Evolutionary conservation across 1,140 invertebrate genomes (phyloP), one percentile per base, ranked within the genome.

Genomic region (Pogonus chalceus): DNA sequence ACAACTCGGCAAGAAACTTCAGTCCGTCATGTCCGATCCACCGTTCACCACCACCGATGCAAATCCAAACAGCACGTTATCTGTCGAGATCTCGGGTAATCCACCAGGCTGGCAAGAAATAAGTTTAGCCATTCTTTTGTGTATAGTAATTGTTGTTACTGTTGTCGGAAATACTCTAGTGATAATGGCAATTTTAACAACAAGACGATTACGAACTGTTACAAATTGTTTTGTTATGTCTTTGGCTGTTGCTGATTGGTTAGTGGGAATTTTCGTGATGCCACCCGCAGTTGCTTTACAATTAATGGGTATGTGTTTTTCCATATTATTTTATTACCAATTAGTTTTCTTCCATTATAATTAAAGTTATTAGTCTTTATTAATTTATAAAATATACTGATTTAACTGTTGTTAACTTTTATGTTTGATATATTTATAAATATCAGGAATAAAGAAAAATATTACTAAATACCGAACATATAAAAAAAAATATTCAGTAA

Each of bases 191-290:
- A 91, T 96, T 12, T 78, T 90, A 60, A 94, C 86, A n/a, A 95
- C 92, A 35, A 80, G 89, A 56, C 81, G 92, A 50, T 73, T 97
- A 31, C 80, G 91, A 52, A 93, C 90, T 18, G 91, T 96, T 21
- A 95, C 93, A 53, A 97, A 97, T 72, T 95, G 91, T 72, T 94
- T 96, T 69, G 87, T 96, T 23, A 93, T 92, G 56, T 94, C 90
- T 35, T 71, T 96, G 61, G 92, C 93, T 0, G 83, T 88, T 1
- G 90, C 92, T 43, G 93, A 97, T 77, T 81, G 92, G 64, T 74
- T 92, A 50, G 92, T 96, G 0, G 92, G 91, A 0, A 81, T 92
- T 37, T 87, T 93, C 60, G 93, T 97, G 0, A 96, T 96, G 92
- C 93, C 93, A 10, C 88, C 92, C 46, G 89, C 90, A 52, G 89